Base-by-base conservation (phyloP, 1,140 invertebrate species). In the Octopus bimaculoides region DNA sequence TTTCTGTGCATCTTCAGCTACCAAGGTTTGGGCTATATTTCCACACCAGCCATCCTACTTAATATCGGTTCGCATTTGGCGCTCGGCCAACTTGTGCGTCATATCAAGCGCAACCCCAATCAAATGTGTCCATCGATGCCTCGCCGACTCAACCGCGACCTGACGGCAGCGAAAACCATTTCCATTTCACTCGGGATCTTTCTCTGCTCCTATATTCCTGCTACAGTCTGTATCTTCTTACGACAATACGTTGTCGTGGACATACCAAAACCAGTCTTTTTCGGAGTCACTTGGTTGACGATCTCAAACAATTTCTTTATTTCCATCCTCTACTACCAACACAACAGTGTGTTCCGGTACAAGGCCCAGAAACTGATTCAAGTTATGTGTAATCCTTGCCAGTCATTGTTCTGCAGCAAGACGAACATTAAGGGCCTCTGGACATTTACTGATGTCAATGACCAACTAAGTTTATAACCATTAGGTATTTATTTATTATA, bases 291-390 rank as follows among this genome's bases (percentile, higher is more conserved):
- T 9, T 75, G 74, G 74, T 52, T 75, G 74, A 52, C 74, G 5
- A 75, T 75, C 26, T 75, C 74, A 5, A 75, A 75, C 26, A 75
- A 75, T 53, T 75, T 75, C 74, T 75, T 75, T 17, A 53, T 52
- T 10, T 75, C 74, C 6, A 75, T 75, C n/a, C 74, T 75, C 5
- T 75, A 75, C 4, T 75, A 75, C 4, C 74, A 75, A 17, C 74
- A 75, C 26, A 75, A 75, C 74, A 53, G 41, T 52, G 74, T 75
- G 6, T 75, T 75, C 20, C 20, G 74, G 41, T 14, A 53, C 74
- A 75, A 75, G 26, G 74, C 74, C 6, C 74, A 52, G 41, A 75
- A 75, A 41, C 20, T 75, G 74, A 53, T 75, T 7, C 74, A 14
- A 17, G 8, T n/a, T 17, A 41, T 17, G 6, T 53, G 20, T 12